These are phyloP conservation scores for Eretmocerus hayati DNA, from an alignment of 2,888 invertebrate genomes.

Conservation along the genomic window DNA sequence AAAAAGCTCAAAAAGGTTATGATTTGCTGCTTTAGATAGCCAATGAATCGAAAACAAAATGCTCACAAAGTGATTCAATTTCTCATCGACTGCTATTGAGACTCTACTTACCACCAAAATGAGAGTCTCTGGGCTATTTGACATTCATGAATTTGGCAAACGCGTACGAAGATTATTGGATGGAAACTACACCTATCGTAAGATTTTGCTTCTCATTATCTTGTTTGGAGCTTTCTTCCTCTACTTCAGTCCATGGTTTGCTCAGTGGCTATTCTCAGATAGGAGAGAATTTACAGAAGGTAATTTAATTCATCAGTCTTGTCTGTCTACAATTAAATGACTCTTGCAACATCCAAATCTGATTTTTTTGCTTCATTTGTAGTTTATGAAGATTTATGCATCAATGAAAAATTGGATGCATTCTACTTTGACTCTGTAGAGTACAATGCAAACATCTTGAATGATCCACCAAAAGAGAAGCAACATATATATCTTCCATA, in stretches of 20 bases:
- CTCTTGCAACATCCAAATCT: neutral
- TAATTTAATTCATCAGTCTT: conserved; percentile 22
- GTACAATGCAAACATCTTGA: conserved; percentile 62
- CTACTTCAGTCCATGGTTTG: conserved; percentile 60
- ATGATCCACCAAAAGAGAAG: conserved; percentile 51
- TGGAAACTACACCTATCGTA: conserved; percentile 39
- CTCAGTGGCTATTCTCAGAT: conserved; percentile 55
- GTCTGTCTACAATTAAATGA: neutral
- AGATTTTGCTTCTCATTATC: conserved; percentile 34
- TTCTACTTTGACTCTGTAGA: conserved; percentile 57
- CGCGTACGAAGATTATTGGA: conserved; percentile 36
- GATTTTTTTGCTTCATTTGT: conserved; percentile 34
- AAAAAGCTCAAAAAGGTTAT: no score
- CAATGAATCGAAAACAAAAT: no score
- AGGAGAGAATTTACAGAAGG: conserved; percentile 47
- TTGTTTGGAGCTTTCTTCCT: conserved; percentile 48
- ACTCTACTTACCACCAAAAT: conserved; percentile 13
- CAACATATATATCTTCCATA: conserved; percentile 64
- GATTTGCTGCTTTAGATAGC: no score
- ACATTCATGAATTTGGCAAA: conserved; percentile 37
- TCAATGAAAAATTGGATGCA: conserved; percentile 58
- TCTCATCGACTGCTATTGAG: no score
- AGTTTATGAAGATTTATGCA: conserved; percentile 56
- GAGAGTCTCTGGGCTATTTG: conserved; percentile 33
- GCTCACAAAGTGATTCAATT: no score